These are phyloP conservation scores for Diachrysia chrysitis DNA, from an alignment of 2,888 invertebrate species.

Conservation along the genomic window DNA sequence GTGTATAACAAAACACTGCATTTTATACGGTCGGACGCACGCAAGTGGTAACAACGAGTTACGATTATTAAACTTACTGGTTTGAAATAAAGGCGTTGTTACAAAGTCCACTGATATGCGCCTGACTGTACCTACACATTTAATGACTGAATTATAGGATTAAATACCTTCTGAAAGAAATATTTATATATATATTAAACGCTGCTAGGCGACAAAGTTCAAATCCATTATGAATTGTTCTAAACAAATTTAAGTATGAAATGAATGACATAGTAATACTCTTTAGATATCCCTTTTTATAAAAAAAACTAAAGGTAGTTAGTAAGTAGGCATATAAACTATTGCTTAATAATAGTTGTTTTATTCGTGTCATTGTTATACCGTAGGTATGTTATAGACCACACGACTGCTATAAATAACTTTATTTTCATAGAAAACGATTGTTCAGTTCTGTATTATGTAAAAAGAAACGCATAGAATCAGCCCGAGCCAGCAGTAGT, in stretches of 20 bases:
- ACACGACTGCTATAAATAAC: background rate
- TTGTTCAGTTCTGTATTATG: background rate
- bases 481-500: background rate
- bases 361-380: background rate
- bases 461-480: background rate
- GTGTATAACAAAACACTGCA: slow-evolving; percentile 28
- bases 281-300: no score
- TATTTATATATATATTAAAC: background rate
- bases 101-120: slow-evolving; percentile 2
- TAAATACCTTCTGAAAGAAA: background rate
- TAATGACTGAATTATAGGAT: no score
- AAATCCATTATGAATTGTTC: no score
- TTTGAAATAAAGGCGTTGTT: background rate
- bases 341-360: background rate
- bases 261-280: no score
- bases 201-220: no score
- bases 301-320: no score
- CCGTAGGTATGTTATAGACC: background rate
- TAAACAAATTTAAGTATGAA: no score
- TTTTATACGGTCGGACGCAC: slow-evolving; percentile 1
- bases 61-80: background rate
- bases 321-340: no score
- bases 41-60: background rate
- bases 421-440: background rate
- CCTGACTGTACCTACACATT: background rate